Evolutionary conservation across 2,888 invertebrate genomes (phyloP), one percentile per base, ranked within the genome.

Genomic region (Dynastes tityus): DNA sequence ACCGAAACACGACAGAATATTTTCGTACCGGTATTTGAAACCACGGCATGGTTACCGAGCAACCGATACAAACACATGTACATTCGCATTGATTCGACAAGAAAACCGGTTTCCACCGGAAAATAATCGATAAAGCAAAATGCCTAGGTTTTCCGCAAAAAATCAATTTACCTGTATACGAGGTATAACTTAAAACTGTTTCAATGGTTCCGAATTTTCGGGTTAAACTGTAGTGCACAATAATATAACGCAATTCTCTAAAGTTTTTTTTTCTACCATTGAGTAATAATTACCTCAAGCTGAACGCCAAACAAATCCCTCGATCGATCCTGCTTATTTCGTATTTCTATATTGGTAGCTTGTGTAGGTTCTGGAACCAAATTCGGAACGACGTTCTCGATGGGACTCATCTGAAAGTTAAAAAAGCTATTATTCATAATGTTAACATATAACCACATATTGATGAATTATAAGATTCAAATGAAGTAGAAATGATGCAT

Each of bases 221-320:
- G 45, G 45, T 45, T 45, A 11, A 45, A 45, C 2, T 45, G 1
- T 9, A 45, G 1, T 9, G 1, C 1, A 45, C 0, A 45, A 9
- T 8, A 45, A 45, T 40, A 40, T 6, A 9, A 6, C 5, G 6
- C 9, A 40, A 40, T 6, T 40, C 4, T 6, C 9, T 8, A 40
- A 40, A 40, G 8, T 40, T 9, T 40, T 40, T 40, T 9, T 40
- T 40, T 40, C 40, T 40, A 45, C 8, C 11, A 8, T 45, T 8
- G 16, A 22, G 8, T 16, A 55, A 22, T 22, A 55, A 85, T 89
- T 87, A 92, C 92, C 90, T 92, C 92, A 16, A 92, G 88, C 82
- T 92, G 92, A 73, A 92, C 91, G 65, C 92, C 92, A 83, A 92
- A 92, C 49, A 92, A 88, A 85, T 92, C 91, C 80, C 92, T 86